A percentile compares a stretch with the other conserved stretches of the same genome.
Evolutionary conservation across 2,888 invertebrate genomes (phyloP).

Genomic region (Orthosia gothica): DNA sequence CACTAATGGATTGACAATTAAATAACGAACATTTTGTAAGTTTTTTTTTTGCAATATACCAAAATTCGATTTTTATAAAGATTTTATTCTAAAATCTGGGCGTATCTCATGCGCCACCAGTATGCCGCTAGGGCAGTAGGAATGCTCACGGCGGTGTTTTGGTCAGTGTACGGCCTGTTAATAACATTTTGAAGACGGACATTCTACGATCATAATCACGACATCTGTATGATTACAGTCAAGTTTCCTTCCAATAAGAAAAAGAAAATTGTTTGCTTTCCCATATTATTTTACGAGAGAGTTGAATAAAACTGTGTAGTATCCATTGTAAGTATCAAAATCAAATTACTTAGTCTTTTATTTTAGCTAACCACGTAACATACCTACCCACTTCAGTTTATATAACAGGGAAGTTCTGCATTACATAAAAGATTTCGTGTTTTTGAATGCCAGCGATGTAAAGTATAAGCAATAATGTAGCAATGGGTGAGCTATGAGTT

Average conservation of each 20-base stretch:
- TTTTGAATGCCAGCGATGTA: constrained; percentile 31
- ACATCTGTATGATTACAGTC: neutral
- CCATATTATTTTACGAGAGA: constrained; percentile 1
- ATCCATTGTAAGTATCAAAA: neutral
- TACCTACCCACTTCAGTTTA: constrained; percentile 24
- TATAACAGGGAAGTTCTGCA: constrained; percentile 30
- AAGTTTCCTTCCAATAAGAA: neutral
- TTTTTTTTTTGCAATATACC: too few relatives aligned
- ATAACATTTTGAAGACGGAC: neutral
- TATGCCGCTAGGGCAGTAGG: too few relatives aligned
- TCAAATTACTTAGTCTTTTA: neutral
- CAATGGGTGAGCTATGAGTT: constrained; percentile 7
- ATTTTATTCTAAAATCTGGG: too few relatives aligned
- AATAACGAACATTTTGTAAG: too few relatives aligned
- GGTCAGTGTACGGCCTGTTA: too few relatives aligned
- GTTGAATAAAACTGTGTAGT: neutral
- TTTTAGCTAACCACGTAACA: constrained; percentile 7
- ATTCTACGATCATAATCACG: too few relatives aligned
- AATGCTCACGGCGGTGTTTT: too few relatives aligned
- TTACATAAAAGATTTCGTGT: constrained; percentile 45
- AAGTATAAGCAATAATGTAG: constrained; percentile 21
- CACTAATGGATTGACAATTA: too few relatives aligned
- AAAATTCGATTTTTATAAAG: too few relatives aligned
- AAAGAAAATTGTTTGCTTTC: neutral
- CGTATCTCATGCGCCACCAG: too few relatives aligned